Base-by-base conservation (phyloP, 1,140 invertebrate species). In the Heliconius eleuchia region DNA sequence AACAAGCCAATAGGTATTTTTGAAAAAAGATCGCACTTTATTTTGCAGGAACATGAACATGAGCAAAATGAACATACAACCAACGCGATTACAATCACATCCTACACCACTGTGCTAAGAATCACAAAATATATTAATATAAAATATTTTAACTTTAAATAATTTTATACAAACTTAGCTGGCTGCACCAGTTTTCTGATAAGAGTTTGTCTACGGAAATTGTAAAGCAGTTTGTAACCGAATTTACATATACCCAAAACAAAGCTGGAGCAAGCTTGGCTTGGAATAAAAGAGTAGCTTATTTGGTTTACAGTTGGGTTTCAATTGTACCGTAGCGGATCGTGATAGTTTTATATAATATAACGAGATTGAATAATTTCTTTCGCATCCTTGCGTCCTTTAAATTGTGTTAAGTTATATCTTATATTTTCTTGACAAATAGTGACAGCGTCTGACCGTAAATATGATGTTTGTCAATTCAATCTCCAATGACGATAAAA, bases 181-280 rank as follows among this genome's bases (percentile, higher is more conserved):
- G 9, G 57, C n/a, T n/a, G 57, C 57, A 27, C 57, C n/a, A n/a
- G 57, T 60, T 60, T 60, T 60, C 57, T 60, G 57, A 60, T 60
- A 60, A 60, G 57, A 60, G 57, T 60, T 60, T 60, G 57, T 60
- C 57, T 60, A 60, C 23, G 57, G 57, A 60, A 60, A 74, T 57
- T 74, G 30, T 75, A 75, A 46, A 52, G 52, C 23, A 57, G 57
- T 75, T 60, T 75, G 73, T 75, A 75, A 60, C 73, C 55, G 34
- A 75, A 75, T 75, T 75, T 75, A 75, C 52, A 60, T 60, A 60
- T 27, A 23, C 57, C 57, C 73, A 60, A 75, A 75, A 75, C 73
- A 75, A 75, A 75, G 73, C 23, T 52, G 73, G 52, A n/a, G 37
- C 73, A 18, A 37, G 73, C 30, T 75, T 37, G n/a, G 73, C 39